Evolutionary conservation across 1,140 invertebrate genomes (phyloP).

Genomic region (Thereuonema tuberculata): DNA sequence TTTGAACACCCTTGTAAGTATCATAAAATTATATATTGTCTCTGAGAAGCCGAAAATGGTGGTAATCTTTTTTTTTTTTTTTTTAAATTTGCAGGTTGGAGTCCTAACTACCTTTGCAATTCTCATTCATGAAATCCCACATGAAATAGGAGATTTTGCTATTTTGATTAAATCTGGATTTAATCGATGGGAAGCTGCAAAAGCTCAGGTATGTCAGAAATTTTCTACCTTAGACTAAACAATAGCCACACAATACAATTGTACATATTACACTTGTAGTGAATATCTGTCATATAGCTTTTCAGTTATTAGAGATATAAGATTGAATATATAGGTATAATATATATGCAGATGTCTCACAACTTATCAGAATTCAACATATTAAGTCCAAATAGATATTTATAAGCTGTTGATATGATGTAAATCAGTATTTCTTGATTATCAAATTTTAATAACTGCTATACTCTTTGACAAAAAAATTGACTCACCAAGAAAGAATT

Average conservation of each 20-base stretch:
- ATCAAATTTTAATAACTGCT: too few relatives aligned
- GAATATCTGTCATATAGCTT: background rate
- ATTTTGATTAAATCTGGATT: conserved; percentile 81
- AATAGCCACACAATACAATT: background rate
- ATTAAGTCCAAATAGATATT: too few relatives aligned
- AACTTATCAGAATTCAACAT: too few relatives aligned
- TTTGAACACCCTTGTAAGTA: too few relatives aligned
- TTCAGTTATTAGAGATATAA: background rate
- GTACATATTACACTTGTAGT: background rate
- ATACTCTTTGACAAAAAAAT: too few relatives aligned
- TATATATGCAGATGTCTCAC: too few relatives aligned
- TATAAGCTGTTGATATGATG: too few relatives aligned
- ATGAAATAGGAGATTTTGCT: conserved; percentile 95
- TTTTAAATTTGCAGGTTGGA: conserved; percentile 58
- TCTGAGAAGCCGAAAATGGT: too few relatives aligned
- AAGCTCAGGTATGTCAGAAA: conserved; percentile 44
- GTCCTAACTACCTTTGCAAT: conserved; percentile 86
- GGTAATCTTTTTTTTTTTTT: too few relatives aligned
- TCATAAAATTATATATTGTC: too few relatives aligned
- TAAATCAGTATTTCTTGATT: too few relatives aligned
- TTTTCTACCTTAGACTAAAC: background rate
- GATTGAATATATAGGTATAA: background rate
- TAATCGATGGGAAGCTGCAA: conserved; percentile 79
- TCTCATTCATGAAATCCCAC: conserved; percentile 90
- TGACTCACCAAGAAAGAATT: too few relatives aligned